Evolutionary conservation across 2,113 vertebrate genomes (phyloP).

Genomic region (Mesitornis unicolor): DNA sequence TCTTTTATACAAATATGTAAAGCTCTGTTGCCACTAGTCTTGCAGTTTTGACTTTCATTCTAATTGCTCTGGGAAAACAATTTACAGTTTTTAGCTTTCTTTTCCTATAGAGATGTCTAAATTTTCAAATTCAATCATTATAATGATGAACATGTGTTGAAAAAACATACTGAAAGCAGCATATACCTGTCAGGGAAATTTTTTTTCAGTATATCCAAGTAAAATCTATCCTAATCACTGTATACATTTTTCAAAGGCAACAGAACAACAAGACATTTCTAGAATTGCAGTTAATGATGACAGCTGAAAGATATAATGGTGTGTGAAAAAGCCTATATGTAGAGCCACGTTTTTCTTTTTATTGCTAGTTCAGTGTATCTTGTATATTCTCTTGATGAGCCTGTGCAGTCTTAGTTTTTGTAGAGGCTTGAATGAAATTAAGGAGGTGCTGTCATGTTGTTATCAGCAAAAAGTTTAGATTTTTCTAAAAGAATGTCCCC

Average conservation of each 20-base stretch:
- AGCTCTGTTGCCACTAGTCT: slow-evolving; percentile 43
- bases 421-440: slow-evolving; percentile 22
- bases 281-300: slow-evolving; percentile 48
- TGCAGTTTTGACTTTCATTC: slow-evolving; percentile 66
- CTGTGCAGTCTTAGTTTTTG: not conserved
- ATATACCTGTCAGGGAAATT: slow-evolving; percentile 42
- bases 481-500: not conserved
- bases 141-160: slow-evolving; percentile 52
- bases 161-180: slow-evolving; percentile 45
- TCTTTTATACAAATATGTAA: slow-evolving; percentile 57
- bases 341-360: slow-evolving; percentile 12
- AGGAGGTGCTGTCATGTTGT: not conserved
- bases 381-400: not conserved
- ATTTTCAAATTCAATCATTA: slow-evolving; percentile 59
- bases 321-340: slow-evolving; percentile 4
- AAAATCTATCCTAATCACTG: slow-evolving; percentile 45
- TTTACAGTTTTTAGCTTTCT: slow-evolving; percentile 44
- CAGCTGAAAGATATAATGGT: slow-evolving; percentile 23
- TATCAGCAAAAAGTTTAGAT: not conserved
- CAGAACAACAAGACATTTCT: slow-evolving; percentile 12
- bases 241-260: slow-evolving; percentile 26
- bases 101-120: slow-evolving; percentile 40
- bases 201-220: not conserved
- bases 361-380: not conserved
- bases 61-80: slow-evolving; percentile 67